phyloP scores from a whole-genome alignment of 30 jellyfish, hydroid and myxozoan genomes.

The Aurelia sp. region DNA sequence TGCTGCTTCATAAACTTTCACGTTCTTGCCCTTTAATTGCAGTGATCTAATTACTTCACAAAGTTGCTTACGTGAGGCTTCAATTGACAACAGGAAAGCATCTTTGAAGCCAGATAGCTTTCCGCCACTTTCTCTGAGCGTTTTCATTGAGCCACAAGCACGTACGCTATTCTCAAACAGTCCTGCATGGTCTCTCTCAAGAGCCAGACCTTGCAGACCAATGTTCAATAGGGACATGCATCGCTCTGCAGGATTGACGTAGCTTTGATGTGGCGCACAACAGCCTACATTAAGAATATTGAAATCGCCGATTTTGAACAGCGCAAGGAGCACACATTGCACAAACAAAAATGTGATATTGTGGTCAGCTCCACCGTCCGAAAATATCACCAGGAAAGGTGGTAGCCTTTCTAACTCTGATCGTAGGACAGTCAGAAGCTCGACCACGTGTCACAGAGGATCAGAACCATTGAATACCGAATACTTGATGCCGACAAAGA shows the following conservation, averaged over 20 bases:
- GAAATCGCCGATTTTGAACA: constrained; percentile 6
- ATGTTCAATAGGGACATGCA: constrained; percentile 33
- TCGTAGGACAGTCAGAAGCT: constrained; percentile 33
- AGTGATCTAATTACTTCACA: background rate
- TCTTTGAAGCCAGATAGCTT: constrained; percentile 48
- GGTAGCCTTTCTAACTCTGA: constrained; percentile 5
- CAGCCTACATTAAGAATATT: constrained; percentile 42
- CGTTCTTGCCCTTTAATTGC: constrained; percentile 25
- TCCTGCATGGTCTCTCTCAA: constrained; percentile 35
- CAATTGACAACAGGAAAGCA: constrained; percentile 43
- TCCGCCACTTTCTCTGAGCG: constrained; percentile 11
- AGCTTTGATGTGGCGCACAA: constrained; percentile 69
- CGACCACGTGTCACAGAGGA: constrained; percentile 54
- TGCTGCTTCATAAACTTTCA: constrained; percentile 25
- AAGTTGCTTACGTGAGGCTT: constrained; percentile 12
- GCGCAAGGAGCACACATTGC: constrained; percentile 41
- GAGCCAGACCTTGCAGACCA: constrained; percentile 58
- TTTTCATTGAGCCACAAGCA: constrained; percentile 35
- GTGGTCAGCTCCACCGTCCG: constrained; percentile 66
- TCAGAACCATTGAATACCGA: constrained; percentile 33
- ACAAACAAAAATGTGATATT: constrained; percentile 49
- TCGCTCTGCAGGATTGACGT: constrained; percentile 61
- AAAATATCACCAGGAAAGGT: constrained; percentile 30
- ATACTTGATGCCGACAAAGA: constrained; percentile 42
- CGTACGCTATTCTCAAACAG: constrained; percentile 1